phyloP scores from a whole-genome alignment of 2,888 invertebrate genomes.

The Amiota mariae region DNA sequence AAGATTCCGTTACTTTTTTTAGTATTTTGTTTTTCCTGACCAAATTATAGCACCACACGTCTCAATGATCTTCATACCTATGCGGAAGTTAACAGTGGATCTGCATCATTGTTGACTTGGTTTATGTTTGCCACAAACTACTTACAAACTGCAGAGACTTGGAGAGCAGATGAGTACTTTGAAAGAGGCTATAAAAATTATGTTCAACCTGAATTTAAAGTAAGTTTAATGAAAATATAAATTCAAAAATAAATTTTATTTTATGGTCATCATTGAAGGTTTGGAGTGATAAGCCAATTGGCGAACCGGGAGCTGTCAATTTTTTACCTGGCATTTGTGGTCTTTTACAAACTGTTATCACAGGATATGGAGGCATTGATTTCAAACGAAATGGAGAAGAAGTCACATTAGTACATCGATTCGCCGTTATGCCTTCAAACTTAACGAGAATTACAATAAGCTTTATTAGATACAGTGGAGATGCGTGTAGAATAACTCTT shows the following conservation, averaged over 20 bases:
- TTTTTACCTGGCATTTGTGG: slow-evolving; percentile 79
- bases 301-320: slow-evolving; percentile 76
- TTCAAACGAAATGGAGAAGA: slow-evolving; percentile 69
- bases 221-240: slow-evolving; percentile 48
- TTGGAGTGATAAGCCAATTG: slow-evolving; percentile 77
- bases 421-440: slow-evolving; percentile 30
- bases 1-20: neutral
- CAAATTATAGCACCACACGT: slow-evolving; percentile 61
- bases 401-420: slow-evolving; percentile 35
- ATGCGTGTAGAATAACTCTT: too few species aligned
- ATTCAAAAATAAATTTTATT: neutral
- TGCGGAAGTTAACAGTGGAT: slow-evolving; percentile 75
- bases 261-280: slow-evolving; percentile 67
- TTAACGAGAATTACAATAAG: slow-evolving; percentile 41
- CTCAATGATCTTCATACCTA: slow-evolving; percentile 77
- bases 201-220: slow-evolving; percentile 78
- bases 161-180: slow-evolving; percentile 74
- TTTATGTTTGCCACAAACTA: slow-evolving; percentile 78
- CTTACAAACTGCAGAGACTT: slow-evolving; percentile 72
- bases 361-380: slow-evolving; percentile 77
- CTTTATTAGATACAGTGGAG: slow-evolving; percentile 34
- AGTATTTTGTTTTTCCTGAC: too few species aligned
- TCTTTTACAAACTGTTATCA: slow-evolving; percentile 76
- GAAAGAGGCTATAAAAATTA: slow-evolving; percentile 75
- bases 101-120: slow-evolving; percentile 80